Conservation (phyloP, 2,888 invertebrate species). For the Eumerus sabulonum region DNA sequence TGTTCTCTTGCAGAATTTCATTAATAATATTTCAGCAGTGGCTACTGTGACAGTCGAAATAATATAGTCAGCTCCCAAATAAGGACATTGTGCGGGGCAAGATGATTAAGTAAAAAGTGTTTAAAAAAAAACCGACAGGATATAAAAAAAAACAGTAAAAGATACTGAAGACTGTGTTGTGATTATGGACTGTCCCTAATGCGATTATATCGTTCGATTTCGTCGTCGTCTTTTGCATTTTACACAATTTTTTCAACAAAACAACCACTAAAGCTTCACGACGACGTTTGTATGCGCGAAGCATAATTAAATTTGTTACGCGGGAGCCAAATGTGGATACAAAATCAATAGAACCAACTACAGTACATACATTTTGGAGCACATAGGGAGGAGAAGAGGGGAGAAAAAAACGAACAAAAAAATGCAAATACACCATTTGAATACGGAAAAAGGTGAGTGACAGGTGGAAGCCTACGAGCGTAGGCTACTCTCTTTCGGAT, state of each 20-base stretch:
- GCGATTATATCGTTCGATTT: constrained; percentile 43
- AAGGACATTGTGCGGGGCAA: background rate
- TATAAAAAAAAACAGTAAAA: background rate
- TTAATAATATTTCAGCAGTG: background rate
- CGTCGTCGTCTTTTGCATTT: constrained; percentile 11
- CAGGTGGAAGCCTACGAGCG: background rate
- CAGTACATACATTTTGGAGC: constrained; percentile 36
- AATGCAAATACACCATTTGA: constrained; percentile 57
- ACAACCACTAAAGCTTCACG: background rate
- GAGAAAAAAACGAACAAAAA: constrained; percentile 15
- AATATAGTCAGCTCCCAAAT: no score
- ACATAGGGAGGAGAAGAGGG: constrained; percentile 1
- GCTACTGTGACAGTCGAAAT: background rate
- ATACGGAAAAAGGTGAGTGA: constrained; percentile 60
- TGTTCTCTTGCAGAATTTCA: constrained; percentile 29
- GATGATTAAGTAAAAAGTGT: constrained; percentile 9
- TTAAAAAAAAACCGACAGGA: background rate
- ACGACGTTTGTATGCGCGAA: constrained; percentile 13
- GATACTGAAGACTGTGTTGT: constrained; percentile 18
- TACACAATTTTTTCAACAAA: background rate
- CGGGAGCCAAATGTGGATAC: constrained; percentile 51
- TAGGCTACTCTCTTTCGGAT: background rate
- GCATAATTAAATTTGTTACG: constrained; percentile 62
- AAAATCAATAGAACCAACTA: constrained; percentile 58
- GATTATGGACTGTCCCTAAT: constrained; percentile 41